phyloP scores from a whole-genome alignment of 1,140 invertebrate genomes.

The Amphibalanus amphitrite region DNA sequence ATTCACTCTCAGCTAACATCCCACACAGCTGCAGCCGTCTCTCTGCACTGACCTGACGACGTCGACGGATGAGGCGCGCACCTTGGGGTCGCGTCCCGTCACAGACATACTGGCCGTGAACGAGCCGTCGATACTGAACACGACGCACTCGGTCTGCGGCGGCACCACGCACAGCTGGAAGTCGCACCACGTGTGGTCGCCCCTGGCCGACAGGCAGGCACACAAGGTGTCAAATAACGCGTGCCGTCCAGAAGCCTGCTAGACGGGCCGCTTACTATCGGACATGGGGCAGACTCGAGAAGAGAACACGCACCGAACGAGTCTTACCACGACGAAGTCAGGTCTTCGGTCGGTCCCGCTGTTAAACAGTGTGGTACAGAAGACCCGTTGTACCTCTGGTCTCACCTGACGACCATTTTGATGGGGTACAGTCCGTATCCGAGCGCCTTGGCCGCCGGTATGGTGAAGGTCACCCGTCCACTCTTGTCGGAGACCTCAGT shows the following conservation, averaged over 20 bases:
- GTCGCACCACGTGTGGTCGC: constrained; percentile 88
- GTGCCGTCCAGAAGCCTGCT: too few species aligned
- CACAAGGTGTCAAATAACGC: too few species aligned
- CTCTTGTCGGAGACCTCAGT: constrained; percentile 91
- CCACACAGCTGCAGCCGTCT: too few species aligned
- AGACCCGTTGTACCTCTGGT: too few species aligned
- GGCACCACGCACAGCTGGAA: constrained; percentile 85
- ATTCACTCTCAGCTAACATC: too few species aligned
- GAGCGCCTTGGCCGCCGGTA: constrained; percentile 67
- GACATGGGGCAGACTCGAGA: constrained; percentile 48
- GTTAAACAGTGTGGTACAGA: too few species aligned
- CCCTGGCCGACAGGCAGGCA: constrained; percentile 29
- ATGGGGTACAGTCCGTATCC: constrained; percentile 89
- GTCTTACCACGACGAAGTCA: too few species aligned
- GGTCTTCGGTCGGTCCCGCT: too few species aligned
- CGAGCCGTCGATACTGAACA: constrained; percentile 98
- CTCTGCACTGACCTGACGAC: constrained; percentile 56
- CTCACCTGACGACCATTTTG: constrained; percentile 68
- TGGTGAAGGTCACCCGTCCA: constrained; percentile 69
- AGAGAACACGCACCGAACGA: too few species aligned
- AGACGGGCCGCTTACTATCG: too few species aligned
- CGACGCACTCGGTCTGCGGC: constrained; percentile 89
- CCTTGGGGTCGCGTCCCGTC: constrained; percentile 91
- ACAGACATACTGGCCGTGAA: constrained; percentile 98
- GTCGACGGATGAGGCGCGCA: constrained; percentile 91